A percentile compares a stretch with the other conserved stretches of the same genome.
Conservation (phyloP, 2,888 invertebrate species). For the Linyphia triangularis region DNA sequence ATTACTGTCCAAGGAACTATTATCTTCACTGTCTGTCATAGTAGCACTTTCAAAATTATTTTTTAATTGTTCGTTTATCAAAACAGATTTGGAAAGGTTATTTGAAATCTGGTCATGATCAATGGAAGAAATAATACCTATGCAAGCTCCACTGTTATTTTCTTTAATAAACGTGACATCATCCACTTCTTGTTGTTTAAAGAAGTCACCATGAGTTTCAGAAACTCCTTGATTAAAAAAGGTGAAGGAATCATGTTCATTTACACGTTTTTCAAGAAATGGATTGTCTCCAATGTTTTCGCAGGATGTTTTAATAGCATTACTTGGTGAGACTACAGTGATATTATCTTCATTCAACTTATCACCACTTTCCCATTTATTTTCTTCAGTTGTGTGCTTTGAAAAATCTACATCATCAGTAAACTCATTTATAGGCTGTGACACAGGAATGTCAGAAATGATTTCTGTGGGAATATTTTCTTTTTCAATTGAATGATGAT, state of each 20-base stretch:
- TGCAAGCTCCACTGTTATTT: slow-evolving; percentile 35
- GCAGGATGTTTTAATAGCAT: too few species aligned
- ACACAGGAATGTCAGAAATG: neutral
- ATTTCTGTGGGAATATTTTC: slow-evolving; percentile 16
- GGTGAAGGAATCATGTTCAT: neutral
- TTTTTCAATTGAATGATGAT: slow-evolving; percentile 17
- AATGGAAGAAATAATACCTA: slow-evolving; percentile 67
- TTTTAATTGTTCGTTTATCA: slow-evolving; percentile 51
- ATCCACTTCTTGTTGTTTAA: neutral
- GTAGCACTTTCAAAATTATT: slow-evolving; percentile 60
- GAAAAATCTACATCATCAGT: neutral
- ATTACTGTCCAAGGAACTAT: slow-evolving; percentile 73
- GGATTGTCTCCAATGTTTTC: too few species aligned
- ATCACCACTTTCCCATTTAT: too few species aligned
- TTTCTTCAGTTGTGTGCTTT: too few species aligned
- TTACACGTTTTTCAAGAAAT: too few species aligned
- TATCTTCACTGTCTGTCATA: slow-evolving; percentile 69
- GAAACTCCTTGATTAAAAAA: neutral
- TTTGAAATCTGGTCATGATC: slow-evolving; percentile 60
- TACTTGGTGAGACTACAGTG: too few species aligned
- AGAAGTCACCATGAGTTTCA: neutral
- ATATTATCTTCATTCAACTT: too few species aligned
- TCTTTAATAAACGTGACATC: slow-evolving; percentile 61
- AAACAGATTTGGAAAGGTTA: slow-evolving; percentile 39
- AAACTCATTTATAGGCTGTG: neutral